Conservation (phyloP, 1,140 invertebrate species). For the Ostrea denselamellosa region DNA sequence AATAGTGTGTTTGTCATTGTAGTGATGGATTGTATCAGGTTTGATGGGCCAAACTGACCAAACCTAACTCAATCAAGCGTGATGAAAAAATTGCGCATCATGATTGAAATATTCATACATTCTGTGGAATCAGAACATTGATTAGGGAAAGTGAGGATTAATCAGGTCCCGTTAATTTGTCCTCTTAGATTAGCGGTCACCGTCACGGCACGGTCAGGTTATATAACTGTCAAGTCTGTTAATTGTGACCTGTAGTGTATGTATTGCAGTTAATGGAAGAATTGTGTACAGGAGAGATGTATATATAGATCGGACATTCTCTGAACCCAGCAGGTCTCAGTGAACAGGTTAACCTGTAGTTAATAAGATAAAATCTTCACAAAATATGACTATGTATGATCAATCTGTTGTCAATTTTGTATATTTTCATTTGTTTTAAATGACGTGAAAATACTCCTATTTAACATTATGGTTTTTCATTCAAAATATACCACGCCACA, state of each 20-base stretch:
- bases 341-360: neutral
- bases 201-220: neutral
- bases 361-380: neutral
- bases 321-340: neutral
- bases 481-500: no score
- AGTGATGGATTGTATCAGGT: no score
- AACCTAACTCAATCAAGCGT: no score
- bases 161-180: neutral
- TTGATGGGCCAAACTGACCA: no score
- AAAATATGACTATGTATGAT: neutral
- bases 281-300: neutral
- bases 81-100: no score
- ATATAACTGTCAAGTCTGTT: constrained; percentile 1
- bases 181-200: constrained; percentile 1
- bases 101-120: no score
- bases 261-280: neutral
- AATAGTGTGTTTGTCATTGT: no score
- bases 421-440: no score
- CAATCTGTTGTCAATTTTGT: no score
- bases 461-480: no score
- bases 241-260: neutral
- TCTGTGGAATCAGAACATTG: no score
- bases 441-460: no score
- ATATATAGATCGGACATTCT: neutral
- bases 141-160: neutral